Evolutionary conservation across 2,797 vertebrate genomes (phyloP), one percentile per base, ranked within the genome.

Genomic region (Poeciliopsis gracilis): DNA sequence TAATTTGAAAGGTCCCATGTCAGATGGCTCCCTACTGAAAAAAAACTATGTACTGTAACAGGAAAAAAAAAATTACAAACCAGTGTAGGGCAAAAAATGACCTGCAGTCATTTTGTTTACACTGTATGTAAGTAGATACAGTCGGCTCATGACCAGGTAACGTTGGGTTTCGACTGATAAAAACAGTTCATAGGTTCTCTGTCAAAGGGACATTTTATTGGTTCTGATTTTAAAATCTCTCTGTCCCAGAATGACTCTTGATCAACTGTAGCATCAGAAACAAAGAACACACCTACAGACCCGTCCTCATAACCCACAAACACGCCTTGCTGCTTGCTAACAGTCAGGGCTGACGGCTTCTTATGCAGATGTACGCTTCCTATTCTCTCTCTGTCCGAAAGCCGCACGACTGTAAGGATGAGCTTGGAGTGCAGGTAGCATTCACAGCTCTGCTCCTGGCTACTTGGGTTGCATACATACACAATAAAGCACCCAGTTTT

Each of bases 251-350:
- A 38, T 1, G 46, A 78, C 66, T 88, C 81, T 18, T 66, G 55
- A 4, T 80, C 49, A 2, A 36, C 70, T 4, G 2, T 30, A 36
- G 5, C 46, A 57, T 95, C 93, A 80, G 67, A 84, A 74, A 96
- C 76, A 6, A 89, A 85, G 82, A 95, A 97, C 53, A 95, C 90
- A 16, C 94, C 95, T 5, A 97, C 84, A 38, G 95, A 93, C 10
- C 96, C 96, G 15, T 97, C 96, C 77, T 92, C 90, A 88, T 96
- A 96, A 2, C 96, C 96, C 70, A 97, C 92, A 88, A 94, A 95
- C 67, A 96, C 91, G 75, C 69, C 76, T 53, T 86, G 85, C 66
- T 75, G 87, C 72, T 92, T 80, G 36, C 90, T 88, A 53, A 94
- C 76, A 18, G 77, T 73, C 77, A 97, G 51, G 74, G 88, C 55